Percentiles rank a stretch among this genome's conserved stretches.
phyloP scores from a whole-genome alignment of 2,113 vertebrate species.

The Mustela nigripes region DNA sequence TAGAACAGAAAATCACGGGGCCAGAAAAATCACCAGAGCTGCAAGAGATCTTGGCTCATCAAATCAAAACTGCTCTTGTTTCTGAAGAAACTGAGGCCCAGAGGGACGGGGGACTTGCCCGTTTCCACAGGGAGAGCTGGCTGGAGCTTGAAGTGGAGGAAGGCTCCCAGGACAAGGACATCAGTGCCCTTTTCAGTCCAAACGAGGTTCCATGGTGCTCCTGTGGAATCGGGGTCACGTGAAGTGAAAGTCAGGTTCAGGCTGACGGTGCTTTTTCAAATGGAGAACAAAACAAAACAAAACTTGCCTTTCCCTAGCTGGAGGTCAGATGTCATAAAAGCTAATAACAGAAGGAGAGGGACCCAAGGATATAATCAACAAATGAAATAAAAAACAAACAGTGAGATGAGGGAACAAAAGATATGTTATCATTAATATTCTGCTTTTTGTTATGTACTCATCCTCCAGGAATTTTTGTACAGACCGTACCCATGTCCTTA shows the following conservation, averaged over 20 bases:
- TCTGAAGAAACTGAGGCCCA: not conserved
- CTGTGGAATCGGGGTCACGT: not conserved
- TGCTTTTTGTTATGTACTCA: constrained; percentile 12
- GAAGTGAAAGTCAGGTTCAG: not conserved
- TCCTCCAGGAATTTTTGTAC: constrained; percentile 63
- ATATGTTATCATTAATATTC: constrained; percentile 62
- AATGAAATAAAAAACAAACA: not conserved
- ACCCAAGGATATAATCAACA: constrained; percentile 38
- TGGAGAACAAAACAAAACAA: not conserved
- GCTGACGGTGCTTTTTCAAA: not conserved
- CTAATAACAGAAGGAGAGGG: constrained; percentile 37
- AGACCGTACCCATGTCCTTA: constrained; percentile 22
- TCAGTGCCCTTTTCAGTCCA: not conserved
- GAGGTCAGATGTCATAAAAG: constrained; percentile 73
- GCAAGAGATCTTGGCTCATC: not conserved
- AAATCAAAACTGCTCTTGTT: not conserved
- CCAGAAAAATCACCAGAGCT: not conserved
- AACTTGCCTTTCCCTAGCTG: not conserved
- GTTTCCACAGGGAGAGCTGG: rapidly evolving
- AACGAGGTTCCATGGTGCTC: rapidly evolving
- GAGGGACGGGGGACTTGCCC: not conserved
- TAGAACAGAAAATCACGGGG: not conserved
- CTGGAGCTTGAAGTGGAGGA: rapidly evolving
- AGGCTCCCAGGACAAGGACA: rapidly evolving
- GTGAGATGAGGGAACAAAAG: constrained; percentile 49